Evolutionary conservation across 2,113 vertebrate species (phyloP).

Genomic region (Seriola aureovittata): DNA sequence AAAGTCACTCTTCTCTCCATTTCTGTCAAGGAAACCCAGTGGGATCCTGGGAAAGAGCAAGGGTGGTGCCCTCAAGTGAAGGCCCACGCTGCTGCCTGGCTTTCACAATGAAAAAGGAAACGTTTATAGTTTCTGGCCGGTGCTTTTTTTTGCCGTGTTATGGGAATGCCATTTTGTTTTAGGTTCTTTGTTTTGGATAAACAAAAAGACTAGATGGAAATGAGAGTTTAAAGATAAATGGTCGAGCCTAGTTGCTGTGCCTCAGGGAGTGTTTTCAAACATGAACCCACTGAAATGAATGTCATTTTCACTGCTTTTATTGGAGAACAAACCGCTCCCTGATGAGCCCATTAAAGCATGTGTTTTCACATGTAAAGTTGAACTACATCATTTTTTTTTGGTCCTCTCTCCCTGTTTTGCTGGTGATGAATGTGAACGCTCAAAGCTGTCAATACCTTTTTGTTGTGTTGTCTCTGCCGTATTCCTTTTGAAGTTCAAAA

Average conservation of each 20-base stretch:
- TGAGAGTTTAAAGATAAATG: slow-evolving; percentile 67
- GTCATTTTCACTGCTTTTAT: slow-evolving; percentile 53
- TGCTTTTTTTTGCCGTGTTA: slow-evolving; percentile 52
- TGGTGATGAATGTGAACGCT: slow-evolving; percentile 35
- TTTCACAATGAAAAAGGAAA: slow-evolving; percentile 53
- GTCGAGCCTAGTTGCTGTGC: slow-evolving; percentile 29
- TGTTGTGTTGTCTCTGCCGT: slow-evolving; percentile 42
- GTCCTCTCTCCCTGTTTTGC: neutral
- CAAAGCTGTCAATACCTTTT: slow-evolving; percentile 46
- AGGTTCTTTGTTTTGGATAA: slow-evolving; percentile 70
- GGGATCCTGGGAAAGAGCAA: slow-evolving; percentile 65
- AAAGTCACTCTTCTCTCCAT: slow-evolving; percentile 67
- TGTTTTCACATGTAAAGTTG: slow-evolving; percentile 54
- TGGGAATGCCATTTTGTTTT: slow-evolving; percentile 71
- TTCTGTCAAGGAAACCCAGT: slow-evolving; percentile 68
- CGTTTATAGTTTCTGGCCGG: slow-evolving; percentile 37
- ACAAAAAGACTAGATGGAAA: slow-evolving; percentile 68
- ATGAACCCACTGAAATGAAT: slow-evolving; percentile 46
- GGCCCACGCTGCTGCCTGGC: slow-evolving; percentile 39
- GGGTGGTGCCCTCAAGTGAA: slow-evolving; percentile 44
- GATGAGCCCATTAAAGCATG: slow-evolving; percentile 61
- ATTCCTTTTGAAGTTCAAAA: slow-evolving; percentile 61
- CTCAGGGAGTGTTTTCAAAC: slow-evolving; percentile 63
- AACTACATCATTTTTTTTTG: slow-evolving; percentile 24
- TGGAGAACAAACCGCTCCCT: slow-evolving; percentile 65